Percentiles rank a stretch among this genome's conserved stretches.
Evolutionary conservation across 2,888 invertebrate species (phyloP).

Genomic region (Pyrgus malvae): DNA sequence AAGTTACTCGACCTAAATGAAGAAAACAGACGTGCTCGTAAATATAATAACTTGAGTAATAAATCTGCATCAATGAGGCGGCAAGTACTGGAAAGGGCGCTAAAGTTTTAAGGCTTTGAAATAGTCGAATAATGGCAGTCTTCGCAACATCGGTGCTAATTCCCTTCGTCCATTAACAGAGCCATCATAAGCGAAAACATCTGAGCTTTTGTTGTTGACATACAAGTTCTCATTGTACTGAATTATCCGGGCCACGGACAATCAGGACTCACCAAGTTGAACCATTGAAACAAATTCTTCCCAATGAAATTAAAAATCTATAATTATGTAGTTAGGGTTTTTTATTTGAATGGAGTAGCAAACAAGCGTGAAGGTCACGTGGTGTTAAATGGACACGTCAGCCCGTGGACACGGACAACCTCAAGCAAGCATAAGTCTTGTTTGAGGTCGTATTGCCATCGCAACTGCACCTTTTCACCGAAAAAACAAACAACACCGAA

Average conservation of each 20-base stretch:
- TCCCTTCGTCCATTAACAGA: conserved; percentile 61
- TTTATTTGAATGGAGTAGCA: no score
- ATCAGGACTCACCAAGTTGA: conserved; percentile 39
- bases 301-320: no score
- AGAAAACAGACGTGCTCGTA: conserved; percentile 20
- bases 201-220: conserved; percentile 46
- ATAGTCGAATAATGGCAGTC: conserved; percentile 61
- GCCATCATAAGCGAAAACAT: conserved; percentile 52
- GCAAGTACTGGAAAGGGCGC: conserved; percentile 33
- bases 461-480: no score
- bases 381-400: no score
- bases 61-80: conserved; percentile 40
- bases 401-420: no score
- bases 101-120: conserved; percentile 51
- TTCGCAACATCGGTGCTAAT: conserved; percentile 61
- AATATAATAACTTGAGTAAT: conserved; percentile 35
- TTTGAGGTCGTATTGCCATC: no score
- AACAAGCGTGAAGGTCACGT: no score
- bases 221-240: conserved; percentile 58
- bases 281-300: conserved; percentile 52
- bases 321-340: no score
- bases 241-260: conserved; percentile 58
- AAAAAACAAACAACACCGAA: no score
- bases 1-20: conserved; percentile 28
- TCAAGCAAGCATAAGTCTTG: no score